A percentile compares a stretch with the other conserved stretches of the same genome.
phyloP scores from a whole-genome alignment of 2,888 invertebrate species.

The Caenorhabditis afra region DNA sequence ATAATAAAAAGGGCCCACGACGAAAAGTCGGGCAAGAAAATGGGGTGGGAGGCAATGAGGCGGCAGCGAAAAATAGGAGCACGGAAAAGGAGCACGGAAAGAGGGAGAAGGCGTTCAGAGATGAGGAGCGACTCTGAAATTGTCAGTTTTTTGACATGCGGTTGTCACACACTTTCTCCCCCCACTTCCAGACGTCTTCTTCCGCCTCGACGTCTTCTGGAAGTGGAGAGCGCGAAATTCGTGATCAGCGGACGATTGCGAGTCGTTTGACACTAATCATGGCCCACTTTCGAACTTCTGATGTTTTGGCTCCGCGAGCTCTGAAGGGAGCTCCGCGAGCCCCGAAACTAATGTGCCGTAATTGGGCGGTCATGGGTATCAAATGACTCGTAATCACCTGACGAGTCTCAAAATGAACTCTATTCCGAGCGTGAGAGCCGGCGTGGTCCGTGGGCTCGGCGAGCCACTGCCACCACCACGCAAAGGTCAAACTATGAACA shows the following conservation, averaged over 20 bases:
- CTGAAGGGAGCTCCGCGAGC: not conserved
- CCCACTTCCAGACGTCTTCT: not conserved
- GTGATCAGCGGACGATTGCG: not conserved
- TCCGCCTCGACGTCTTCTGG: conserved; percentile 32
- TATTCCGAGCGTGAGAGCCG: not conserved
- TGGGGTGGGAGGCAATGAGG: not conserved
- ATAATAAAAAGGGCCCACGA: conserved; percentile 13
- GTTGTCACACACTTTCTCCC: conserved; percentile 33
- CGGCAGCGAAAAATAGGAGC: no score
- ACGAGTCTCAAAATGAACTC: not conserved
- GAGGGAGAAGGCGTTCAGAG: not conserved
- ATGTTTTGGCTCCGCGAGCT: not conserved
- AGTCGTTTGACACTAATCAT: not conserved
- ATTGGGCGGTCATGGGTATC: conserved; percentile 1
- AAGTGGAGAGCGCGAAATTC: conserved; percentile 12
- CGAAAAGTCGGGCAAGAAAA: conserved; percentile 7
- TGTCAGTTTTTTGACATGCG: no score
- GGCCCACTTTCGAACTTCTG: not conserved
- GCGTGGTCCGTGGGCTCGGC: not conserved
- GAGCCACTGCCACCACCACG: no score
- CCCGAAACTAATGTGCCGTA: not conserved
- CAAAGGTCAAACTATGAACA: no score
- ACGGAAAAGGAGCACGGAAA: not conserved
- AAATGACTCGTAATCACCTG: not conserved
- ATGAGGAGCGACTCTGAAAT: conserved; percentile 1